Percentiles rank a stretch among this genome's conserved stretches.
phyloP scores from a whole-genome alignment of 2,888 invertebrate genomes.

The Quadriops clusia region DNA sequence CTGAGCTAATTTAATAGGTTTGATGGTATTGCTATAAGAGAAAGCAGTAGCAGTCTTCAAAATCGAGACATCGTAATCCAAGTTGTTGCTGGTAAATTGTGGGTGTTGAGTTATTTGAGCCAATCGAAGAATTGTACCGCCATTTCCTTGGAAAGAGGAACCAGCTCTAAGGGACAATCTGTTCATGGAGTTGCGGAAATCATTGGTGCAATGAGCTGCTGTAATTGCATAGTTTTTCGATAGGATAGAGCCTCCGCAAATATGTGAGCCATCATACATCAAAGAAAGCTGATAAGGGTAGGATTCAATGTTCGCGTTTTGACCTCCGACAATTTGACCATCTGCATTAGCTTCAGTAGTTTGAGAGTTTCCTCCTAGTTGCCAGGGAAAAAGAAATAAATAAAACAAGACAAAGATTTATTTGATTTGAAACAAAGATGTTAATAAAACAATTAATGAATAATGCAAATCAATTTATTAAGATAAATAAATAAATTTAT shows the following conservation, averaged over 20 bases:
- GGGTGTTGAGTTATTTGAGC: slow-evolving; percentile 19
- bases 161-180: slow-evolving; percentile 13
- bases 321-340: slow-evolving; percentile 13
- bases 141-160: slow-evolving; percentile 10
- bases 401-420: no score
- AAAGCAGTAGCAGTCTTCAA: slow-evolving; percentile 21
- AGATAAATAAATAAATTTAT: no score
- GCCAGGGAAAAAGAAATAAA: no score
- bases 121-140: slow-evolving; percentile 14
- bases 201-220: slow-evolving; percentile 14
- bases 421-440: no score
- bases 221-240: slow-evolving; percentile 8
- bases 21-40: slow-evolving; percentile 5
- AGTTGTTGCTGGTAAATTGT: slow-evolving; percentile 17
- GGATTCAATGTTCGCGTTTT: slow-evolving; percentile 6
- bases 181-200: no score
- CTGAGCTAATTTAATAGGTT: slow-evolving; percentile 6
- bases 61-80: slow-evolving; percentile 29
- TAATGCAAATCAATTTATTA: no score
- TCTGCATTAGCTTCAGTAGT: no score
- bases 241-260: slow-evolving; percentile 13
- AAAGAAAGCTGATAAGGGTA: slow-evolving; percentile 12
- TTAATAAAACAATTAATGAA: no score
- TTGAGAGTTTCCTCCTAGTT: no score
- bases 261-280: slow-evolving; percentile 9